phyloP scores from a whole-genome alignment of 2,113 vertebrate genomes.

The Acanthisitta chloris region DNA sequence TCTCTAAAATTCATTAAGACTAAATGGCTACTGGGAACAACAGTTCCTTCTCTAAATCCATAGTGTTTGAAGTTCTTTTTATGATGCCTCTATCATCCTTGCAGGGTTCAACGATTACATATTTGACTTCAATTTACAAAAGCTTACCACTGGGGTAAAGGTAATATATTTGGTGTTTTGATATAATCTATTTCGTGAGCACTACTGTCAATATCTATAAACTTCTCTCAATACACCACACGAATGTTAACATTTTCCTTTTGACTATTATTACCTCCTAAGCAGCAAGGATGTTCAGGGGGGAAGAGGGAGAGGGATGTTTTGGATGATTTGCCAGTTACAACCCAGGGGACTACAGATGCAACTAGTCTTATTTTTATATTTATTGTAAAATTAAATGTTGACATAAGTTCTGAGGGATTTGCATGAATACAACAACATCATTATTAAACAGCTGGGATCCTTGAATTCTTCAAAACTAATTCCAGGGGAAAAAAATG shows the following conservation, averaged over 20 bases:
- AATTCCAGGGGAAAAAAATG: neutral
- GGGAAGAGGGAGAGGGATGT: neutral
- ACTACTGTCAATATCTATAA: conserved; percentile 69
- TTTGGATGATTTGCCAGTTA: conserved; percentile 23
- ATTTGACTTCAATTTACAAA: conserved; percentile 68
- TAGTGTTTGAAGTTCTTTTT: conserved; percentile 20
- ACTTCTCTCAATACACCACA: conserved; percentile 59
- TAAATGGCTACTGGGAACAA: conserved; percentile 25
- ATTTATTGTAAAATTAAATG: conserved; percentile 68
- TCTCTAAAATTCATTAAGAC: conserved; percentile 11
- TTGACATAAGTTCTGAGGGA: conserved; percentile 57
- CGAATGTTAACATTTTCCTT: conserved; percentile 64
- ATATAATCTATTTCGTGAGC: conserved; percentile 52
- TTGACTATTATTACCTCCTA: conserved; percentile 58
- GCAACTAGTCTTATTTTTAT: conserved; percentile 40
- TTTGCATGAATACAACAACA: conserved; percentile 52
- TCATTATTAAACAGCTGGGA: conserved; percentile 65
- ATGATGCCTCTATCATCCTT: conserved; percentile 40
- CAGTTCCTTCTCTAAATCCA: conserved; percentile 7
- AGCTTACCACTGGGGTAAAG: conserved; percentile 43
- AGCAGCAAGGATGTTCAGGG: conserved; percentile 12
- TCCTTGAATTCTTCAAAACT: conserved; percentile 43
- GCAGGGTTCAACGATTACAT: conserved; percentile 47
- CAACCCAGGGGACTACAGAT: conserved; percentile 48
- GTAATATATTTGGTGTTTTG: conserved; percentile 50